These are phyloP conservation scores for Cyprinella venusta DNA, from an alignment of 2,797 vertebrate genomes.

Conservation along the genomic window DNA sequence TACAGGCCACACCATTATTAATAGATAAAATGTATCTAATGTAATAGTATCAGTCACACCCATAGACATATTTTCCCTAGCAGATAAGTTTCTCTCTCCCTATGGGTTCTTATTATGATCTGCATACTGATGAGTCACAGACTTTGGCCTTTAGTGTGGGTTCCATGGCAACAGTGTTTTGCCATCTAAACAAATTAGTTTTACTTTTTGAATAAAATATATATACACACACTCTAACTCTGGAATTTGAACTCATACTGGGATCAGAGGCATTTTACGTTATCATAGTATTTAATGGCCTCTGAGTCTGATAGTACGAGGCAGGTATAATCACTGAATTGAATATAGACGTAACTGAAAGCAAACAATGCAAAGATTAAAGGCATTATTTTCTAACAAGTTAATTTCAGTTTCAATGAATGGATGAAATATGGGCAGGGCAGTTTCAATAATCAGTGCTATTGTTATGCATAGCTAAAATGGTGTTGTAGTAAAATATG, in stretches of 20 bases:
- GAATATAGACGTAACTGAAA: neutral
- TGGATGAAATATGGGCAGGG: neutral
- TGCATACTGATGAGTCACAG: neutral
- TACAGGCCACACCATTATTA: neutral
- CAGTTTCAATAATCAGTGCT: neutral
- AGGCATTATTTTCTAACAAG: neutral
- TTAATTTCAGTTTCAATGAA: neutral
- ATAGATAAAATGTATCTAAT: neutral
- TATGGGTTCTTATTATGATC: neutral
- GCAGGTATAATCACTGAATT: neutral
- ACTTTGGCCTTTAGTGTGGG: neutral
- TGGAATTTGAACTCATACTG: neutral
- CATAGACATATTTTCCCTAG: neutral
- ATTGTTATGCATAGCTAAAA: neutral
- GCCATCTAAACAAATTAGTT: neutral
- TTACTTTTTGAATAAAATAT: conserved; percentile 3
- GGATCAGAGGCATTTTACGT: neutral
- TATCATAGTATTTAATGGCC: neutral
- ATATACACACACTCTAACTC: neutral
- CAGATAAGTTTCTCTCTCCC: neutral
- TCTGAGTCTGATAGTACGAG: neutral
- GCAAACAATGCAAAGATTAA: neutral
- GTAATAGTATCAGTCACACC: neutral
- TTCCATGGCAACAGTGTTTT: neutral
- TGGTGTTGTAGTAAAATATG: neutral